Base-by-base conservation (phyloP, 2,888 invertebrate species). In the Entomobrya proxima region DNA sequence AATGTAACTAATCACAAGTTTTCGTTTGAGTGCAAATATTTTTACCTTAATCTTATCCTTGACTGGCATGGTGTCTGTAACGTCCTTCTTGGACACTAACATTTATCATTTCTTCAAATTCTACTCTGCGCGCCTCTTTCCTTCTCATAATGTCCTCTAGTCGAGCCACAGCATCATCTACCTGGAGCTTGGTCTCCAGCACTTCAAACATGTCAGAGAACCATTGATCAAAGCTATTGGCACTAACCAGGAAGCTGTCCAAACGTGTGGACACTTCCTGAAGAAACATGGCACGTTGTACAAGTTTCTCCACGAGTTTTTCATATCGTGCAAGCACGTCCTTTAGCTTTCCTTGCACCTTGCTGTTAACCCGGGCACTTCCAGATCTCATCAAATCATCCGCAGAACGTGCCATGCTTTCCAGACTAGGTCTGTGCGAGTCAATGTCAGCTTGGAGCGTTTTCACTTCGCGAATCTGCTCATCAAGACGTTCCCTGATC, bases 401-500 rank as follows among this genome's bases (percentile, higher is more conserved):
- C 0, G 97, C 97, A 13, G 95, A 95, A 69, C 94, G 92, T 58
- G 95, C 94, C 18, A 98, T 95, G 75, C 96, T 95, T 91, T 96
- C 96, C 35, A 98, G 95, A 90, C 96, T 96, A 15, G 96, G 95
- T 88, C 96, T 94, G 90, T 98, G 96, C 40, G 96, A 96, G 90
- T 97, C 96, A 82, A 98, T 93, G 91, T 98, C 98, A 0, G 95
- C 94, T 91, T 96, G 95, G 47, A 96, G 93, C 24, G 96, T 93
- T 89, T 96, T 95, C 89, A 98, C 97, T 91, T 97, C 97, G 35
- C 97, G 95, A 4, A 97, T 93, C 92, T 98, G 98, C 91, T 97
- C 97, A 91, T 97, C 97, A 11, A 98, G 93, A 55, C 96, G 95
- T 91, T 97, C 97, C 75, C 93, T 92, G 89, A 97, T 95, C 0